phyloP scores from a whole-genome alignment of 2,113 vertebrate genomes.

The Lamprotornis superbus region DNA sequence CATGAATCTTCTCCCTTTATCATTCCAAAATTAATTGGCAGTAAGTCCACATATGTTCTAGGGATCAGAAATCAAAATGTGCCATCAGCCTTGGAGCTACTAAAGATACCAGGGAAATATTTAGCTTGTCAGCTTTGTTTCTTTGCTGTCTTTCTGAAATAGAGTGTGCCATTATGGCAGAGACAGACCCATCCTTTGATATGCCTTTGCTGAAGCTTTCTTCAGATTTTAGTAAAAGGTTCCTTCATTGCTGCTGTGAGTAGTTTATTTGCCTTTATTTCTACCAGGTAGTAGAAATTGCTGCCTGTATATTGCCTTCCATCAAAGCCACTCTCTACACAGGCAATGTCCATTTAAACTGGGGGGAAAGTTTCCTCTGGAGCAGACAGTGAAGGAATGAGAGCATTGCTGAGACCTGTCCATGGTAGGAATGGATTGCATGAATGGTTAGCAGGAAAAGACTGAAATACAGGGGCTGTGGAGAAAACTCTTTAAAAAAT shows the following conservation, averaged over 20 bases:
- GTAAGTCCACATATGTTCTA: not conserved
- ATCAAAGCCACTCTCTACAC: not conserved
- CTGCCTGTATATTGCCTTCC: not conserved
- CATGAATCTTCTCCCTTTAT: not conserved
- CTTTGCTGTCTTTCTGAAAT: conserved; percentile 42
- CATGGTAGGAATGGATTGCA: not conserved
- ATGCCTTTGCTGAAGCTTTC: not conserved
- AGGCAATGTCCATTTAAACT: not conserved
- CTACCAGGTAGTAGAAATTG: not conserved
- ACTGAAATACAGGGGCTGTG: not conserved
- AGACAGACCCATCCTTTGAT: conserved; percentile 30
- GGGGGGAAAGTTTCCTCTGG: not conserved
- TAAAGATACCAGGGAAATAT: conserved; percentile 14
- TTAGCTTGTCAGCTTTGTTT: conserved; percentile 26
- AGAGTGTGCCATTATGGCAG: not conserved
- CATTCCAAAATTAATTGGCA: not conserved
- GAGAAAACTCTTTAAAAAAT: not conserved
- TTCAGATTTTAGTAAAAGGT: not conserved
- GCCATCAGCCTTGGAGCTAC: not conserved
- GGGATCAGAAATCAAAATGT: not conserved
- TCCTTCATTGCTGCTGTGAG: not conserved
- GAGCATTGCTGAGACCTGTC: not conserved
- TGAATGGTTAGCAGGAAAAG: not conserved
- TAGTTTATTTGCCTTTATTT: conserved; percentile 31
- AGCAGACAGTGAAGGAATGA: not conserved